These are phyloP conservation scores for Cheiracanthium punctorium DNA, from an alignment of 2,888 invertebrate genomes.

Conservation along the genomic window DNA sequence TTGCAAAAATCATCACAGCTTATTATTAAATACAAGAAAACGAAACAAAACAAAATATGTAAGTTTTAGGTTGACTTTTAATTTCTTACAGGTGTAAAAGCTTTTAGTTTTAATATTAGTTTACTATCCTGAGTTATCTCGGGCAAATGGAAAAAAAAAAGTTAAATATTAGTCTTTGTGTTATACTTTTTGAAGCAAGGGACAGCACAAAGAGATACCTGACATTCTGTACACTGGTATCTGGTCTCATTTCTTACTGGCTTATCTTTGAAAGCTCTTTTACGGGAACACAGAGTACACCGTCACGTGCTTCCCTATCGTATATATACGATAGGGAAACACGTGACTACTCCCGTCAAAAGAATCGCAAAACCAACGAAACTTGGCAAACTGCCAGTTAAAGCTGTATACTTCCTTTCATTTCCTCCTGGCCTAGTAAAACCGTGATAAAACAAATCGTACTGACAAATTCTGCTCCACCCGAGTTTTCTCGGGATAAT, in stretches of 20 bases:
- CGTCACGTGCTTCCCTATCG: too few species aligned
- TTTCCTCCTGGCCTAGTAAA: constrained; percentile 5
- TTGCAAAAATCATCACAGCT: neutral
- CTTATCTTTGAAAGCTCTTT: too few species aligned
- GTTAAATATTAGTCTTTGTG: neutral
- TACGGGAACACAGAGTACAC: too few species aligned
- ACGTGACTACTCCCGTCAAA: too few species aligned
- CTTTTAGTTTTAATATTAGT: neutral
- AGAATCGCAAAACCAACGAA: too few species aligned
- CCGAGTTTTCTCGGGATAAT: constrained; percentile 23
- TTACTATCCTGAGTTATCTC: neutral
- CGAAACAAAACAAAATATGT: neutral
- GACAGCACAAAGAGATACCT: constrained; percentile 20
- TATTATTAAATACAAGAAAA: neutral
- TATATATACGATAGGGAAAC: too few species aligned
- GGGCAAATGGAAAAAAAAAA: neutral
- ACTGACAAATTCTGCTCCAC: constrained; percentile 29
- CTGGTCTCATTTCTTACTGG: too few species aligned
- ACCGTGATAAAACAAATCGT: constrained; percentile 19
- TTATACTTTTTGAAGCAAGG: neutral
- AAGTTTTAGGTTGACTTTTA: constrained; percentile 4
- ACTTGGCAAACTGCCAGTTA: too few species aligned
- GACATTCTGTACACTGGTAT: constrained; percentile 14
- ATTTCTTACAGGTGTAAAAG: neutral
- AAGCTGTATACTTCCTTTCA: too few species aligned